Evolutionary conservation across 1,140 invertebrate species (phyloP).

Genomic region (Drosophila erecta): DNA sequence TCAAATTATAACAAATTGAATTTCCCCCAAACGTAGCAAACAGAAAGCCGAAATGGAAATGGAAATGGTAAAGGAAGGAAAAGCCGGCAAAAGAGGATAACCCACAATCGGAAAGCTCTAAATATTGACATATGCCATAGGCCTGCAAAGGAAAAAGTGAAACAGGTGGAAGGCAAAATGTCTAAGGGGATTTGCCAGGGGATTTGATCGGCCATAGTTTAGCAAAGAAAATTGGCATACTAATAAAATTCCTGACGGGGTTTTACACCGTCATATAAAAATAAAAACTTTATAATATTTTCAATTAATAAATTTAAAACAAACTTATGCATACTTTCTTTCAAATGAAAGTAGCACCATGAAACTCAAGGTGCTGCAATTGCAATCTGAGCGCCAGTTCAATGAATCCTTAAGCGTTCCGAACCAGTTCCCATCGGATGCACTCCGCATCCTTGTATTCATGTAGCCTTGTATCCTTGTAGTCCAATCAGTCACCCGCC

Average conservation of each 20-base stretch:
- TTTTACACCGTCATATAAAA: too few relatives aligned
- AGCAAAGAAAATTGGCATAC: slow-evolving; percentile 6
- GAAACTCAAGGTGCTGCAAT: background rate
- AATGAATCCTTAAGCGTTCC: slow-evolving; percentile 22
- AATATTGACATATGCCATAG: slow-evolving; percentile 54
- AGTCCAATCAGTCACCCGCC: slow-evolving; percentile 44
- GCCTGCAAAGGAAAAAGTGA: background rate
- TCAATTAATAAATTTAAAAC: too few relatives aligned
- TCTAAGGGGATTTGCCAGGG: slow-evolving; percentile 17
- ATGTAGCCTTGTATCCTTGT: slow-evolving; percentile 22
- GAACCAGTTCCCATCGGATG: slow-evolving; percentile 45
- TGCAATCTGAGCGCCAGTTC: slow-evolving; percentile 11
- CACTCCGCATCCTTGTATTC: slow-evolving; percentile 38
- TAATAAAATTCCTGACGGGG: slow-evolving; percentile 6
- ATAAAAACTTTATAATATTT: too few relatives aligned
- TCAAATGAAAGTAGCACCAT: too few relatives aligned
- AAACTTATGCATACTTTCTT: too few relatives aligned
- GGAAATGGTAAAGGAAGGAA: background rate
- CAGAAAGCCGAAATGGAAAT: background rate
- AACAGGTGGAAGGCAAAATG: slow-evolving; percentile 12
- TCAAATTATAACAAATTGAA: slow-evolving; percentile 83
- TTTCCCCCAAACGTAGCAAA: slow-evolving; percentile 39
- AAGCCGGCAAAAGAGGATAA: slow-evolving; percentile 11
- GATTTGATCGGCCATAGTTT: slow-evolving; percentile 15
- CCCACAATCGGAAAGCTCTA: slow-evolving; percentile 9